These are phyloP conservation scores for Toxonevra muliebris DNA, from an alignment of 2,888 invertebrate genomes.

Conservation along the genomic window DNA sequence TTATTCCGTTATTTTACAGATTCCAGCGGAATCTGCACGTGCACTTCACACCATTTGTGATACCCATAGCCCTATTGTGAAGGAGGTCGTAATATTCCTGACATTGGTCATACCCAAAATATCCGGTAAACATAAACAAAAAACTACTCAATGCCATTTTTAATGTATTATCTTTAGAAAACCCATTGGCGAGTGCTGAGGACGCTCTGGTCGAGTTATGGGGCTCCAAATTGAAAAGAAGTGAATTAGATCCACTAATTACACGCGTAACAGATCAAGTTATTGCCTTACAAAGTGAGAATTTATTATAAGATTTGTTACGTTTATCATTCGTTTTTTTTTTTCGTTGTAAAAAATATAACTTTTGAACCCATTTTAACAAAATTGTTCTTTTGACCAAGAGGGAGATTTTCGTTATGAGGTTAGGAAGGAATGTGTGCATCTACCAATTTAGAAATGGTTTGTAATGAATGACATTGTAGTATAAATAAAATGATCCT, in stretches of 20 bases:
- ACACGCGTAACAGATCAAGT: constrained; percentile 61
- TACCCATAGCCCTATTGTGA: constrained; percentile 65
- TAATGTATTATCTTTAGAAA: constrained; percentile 28
- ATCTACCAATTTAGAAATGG: too few species aligned
- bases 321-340: too few species aligned
- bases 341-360: too few species aligned
- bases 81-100: constrained; percentile 64
- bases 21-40: constrained; percentile 57
- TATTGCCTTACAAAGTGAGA: constrained; percentile 29
- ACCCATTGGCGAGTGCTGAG: constrained; percentile 45
- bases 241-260: constrained; percentile 56
- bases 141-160: too few species aligned
- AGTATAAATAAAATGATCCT: too few species aligned
- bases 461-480: too few species aligned
- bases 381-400: too few species aligned
- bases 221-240: constrained; percentile 44
- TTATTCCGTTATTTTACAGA: constrained; percentile 42
- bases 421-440: too few species aligned
- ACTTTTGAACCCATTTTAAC: too few species aligned
- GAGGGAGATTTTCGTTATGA: too few species aligned
- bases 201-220: constrained; percentile 51
- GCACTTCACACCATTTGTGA: constrained; percentile 71
- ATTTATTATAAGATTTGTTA: too few species aligned
- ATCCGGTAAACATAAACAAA: constrained; percentile 13
- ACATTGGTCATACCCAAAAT: constrained; percentile 51